phyloP scores from a whole-genome alignment of 53 echinoderm and acorn worm species.

The Astropecten irregularis region DNA sequence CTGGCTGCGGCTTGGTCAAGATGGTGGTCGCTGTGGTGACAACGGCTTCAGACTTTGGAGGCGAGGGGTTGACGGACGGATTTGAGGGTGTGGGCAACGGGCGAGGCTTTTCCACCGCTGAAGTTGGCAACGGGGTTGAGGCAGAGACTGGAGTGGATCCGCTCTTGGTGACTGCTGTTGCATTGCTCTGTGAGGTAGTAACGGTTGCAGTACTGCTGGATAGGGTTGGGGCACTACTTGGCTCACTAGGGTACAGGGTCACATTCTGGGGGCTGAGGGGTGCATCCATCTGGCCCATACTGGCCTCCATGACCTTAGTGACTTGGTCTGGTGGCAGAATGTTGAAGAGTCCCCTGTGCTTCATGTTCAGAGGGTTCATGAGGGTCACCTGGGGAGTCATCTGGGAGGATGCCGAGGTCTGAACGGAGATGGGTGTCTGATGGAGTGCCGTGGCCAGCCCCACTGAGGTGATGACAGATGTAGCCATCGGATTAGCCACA shows the following conservation, averaged over 20 bases:
- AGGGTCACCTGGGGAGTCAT: constrained; percentile 63
- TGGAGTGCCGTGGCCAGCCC: constrained; percentile 23
- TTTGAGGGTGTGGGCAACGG: neutral
- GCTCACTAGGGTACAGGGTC: constrained; percentile 80
- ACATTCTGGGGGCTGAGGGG: constrained; percentile 95
- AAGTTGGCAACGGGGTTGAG: neutral
- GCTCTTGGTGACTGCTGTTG: neutral
- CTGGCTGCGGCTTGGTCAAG: constrained; percentile 24
- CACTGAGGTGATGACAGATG: constrained; percentile 57
- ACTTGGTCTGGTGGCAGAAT: constrained; percentile 67
- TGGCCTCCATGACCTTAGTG: constrained; percentile 62
- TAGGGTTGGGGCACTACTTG: constrained; percentile 17
- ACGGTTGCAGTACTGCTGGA: constrained; percentile 31
- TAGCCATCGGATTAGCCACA: neutral
- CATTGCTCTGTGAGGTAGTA: constrained; percentile 11
- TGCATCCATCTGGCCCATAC: constrained; percentile 60
- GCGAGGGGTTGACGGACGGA: constrained; percentile 20
- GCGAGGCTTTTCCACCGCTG: constrained; percentile 2
- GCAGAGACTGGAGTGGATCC: neutral
- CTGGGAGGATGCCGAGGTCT: constrained; percentile 25
- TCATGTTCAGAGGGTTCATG: constrained; percentile 77
- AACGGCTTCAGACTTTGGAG: constrained; percentile 9
- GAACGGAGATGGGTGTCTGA: constrained; percentile 16
- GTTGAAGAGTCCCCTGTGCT: constrained; percentile 75
- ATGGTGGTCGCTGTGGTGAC: constrained; percentile 5